Base-by-base conservation (phyloP, 2,113 vertebrate genomes). In the Cyanocitta stelleri region DNA sequence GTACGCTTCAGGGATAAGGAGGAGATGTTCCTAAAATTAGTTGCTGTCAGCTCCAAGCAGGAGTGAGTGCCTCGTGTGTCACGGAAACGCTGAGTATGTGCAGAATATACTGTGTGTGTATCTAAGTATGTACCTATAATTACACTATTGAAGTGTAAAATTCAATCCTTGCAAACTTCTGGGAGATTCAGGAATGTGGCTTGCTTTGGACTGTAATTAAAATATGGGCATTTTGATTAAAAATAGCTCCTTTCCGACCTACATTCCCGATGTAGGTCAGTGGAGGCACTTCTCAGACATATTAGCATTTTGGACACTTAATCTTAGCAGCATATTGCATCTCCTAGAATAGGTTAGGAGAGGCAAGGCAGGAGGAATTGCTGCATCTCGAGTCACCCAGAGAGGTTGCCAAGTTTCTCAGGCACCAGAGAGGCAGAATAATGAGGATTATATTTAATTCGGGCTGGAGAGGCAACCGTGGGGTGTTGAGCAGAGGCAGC, bases 381-480 rank as follows among this genome's bases (percentile, higher is more conserved):
- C 84, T 84, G 79, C 64, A 32, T 84, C 76, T 75, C 33, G 39
- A 89, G 86, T 90, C 46, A 43, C 49, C 78, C 86, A 41, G 80
- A 63, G 63, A 86, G 61, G 88, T 74, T 96, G 96, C 90, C 93
- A 93, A 95, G 94, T 68, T 93, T 90, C 91, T 89, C 86, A 78
- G 94, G 68, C 91, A 72, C 49, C 46, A n/a, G 93, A 73, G 77
- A 58, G 56, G 83, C 89, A 93, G 89, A 86, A 89, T 88, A 89
- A 93, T 51, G 84, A 95, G 84, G 58, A 71, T 95, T 90, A 55
- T 78, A 68, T 87, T 95, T 96, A 86, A 90, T 95, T 95, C 0
- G 7, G 80, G 86, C 61, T 85, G 77, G 80, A 86, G 87, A 95
- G 76, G 33, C 90, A 90, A 88, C 78, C 2, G 7, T 85, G 88